A percentile compares a stretch with the other conserved stretches of the same genome.
Conservation (phyloP, 1,140 invertebrate species). For the Drosophila asahinai region DNA sequence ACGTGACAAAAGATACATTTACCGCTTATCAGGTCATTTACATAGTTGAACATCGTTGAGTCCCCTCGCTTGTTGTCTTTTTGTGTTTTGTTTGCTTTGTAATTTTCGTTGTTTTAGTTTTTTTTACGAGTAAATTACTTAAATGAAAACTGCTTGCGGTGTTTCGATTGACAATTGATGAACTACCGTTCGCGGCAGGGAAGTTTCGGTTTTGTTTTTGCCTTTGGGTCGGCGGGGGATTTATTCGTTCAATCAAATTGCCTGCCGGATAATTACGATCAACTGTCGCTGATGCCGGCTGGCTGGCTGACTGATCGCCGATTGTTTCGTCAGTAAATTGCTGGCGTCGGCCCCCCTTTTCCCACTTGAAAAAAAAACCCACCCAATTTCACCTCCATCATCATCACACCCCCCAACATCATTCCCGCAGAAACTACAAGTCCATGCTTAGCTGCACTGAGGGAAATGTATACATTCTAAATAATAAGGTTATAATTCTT, state of each 20-base stretch:
- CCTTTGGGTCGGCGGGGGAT: not conserved
- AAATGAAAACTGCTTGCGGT: slow-evolving; percentile 57
- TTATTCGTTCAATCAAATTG: slow-evolving; percentile 57
- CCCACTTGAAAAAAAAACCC: not conserved
- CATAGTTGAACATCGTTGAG: slow-evolving; percentile 42
- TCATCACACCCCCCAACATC: not conserved
- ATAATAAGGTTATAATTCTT: not conserved
- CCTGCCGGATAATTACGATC: slow-evolving; percentile 69
- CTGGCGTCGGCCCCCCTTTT: slow-evolving; percentile 2
- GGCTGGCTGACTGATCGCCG: slow-evolving; percentile 28
- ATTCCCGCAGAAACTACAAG: not conserved
- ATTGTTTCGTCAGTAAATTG: slow-evolving; percentile 35
- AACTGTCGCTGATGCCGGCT: slow-evolving; percentile 27
- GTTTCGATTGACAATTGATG: slow-evolving; percentile 70
- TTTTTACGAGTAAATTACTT: slow-evolving; percentile 55
- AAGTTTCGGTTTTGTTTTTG: not conserved
- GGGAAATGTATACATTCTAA: not conserved
- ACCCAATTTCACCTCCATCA: slow-evolving; percentile 1
- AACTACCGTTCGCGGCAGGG: slow-evolving; percentile 13
- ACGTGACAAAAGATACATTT: slow-evolving; percentile 47
- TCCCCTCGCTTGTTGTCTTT: not conserved
- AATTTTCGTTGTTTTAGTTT: slow-evolving; percentile 21
- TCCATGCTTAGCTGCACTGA: not conserved
- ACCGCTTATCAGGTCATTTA: slow-evolving; percentile 47
- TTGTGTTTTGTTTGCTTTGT: slow-evolving; percentile 1